Evolutionary conservation across 2,888 invertebrate genomes (phyloP).

Genomic region (Agrotis ipsilon): DNA sequence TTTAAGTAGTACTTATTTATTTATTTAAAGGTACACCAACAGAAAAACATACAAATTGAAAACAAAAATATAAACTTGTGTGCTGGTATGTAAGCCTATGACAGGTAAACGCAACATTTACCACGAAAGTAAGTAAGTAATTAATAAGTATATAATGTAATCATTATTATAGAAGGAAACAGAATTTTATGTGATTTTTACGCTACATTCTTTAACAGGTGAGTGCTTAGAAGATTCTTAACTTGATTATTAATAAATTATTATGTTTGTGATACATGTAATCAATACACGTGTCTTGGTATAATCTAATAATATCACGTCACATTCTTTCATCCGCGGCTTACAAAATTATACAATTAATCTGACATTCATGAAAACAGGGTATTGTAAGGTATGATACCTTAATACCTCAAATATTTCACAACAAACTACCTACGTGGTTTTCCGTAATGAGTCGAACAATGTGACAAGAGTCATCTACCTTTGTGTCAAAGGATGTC

Average conservation of each 20-base stretch:
- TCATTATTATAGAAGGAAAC: too few species aligned
- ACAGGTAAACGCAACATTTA: too few species aligned
- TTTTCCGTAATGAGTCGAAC: constrained; percentile 49
- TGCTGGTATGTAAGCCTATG: too few species aligned
- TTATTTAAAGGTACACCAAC: too few species aligned
- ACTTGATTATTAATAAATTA: too few species aligned
- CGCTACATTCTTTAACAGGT: background rate
- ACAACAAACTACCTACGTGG: constrained; percentile 43
- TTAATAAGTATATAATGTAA: too few species aligned
- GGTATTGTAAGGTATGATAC: constrained; percentile 22
- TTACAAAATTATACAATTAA: constrained; percentile 33
- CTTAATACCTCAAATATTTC: constrained; percentile 50
- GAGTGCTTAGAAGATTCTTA: too few species aligned
- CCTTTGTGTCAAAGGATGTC: constrained; percentile 49
- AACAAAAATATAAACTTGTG: too few species aligned
- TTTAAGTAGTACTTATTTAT: too few species aligned
- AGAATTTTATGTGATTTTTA: background rate
- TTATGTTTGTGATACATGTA: background rate
- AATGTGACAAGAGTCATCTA: constrained; percentile 54
- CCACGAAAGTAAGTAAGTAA: too few species aligned
- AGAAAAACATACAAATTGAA: too few species aligned
- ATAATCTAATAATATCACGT: background rate
- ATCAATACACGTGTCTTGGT: background rate
- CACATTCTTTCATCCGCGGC: background rate
- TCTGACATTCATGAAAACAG: constrained; percentile 18